phyloP scores from a whole-genome alignment of 1,140 invertebrate species.

The Cryptotermes secundus region DNA sequence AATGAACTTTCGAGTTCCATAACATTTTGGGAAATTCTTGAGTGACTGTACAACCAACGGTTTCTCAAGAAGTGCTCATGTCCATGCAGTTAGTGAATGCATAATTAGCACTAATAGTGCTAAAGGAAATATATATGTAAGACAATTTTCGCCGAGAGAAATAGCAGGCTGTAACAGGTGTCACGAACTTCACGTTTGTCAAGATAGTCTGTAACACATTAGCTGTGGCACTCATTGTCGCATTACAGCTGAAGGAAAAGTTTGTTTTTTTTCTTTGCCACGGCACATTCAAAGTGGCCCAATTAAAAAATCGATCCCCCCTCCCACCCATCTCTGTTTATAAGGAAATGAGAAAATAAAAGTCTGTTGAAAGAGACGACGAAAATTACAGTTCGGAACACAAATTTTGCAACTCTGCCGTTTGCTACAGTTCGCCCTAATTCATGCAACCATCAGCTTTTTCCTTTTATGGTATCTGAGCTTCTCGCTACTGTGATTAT shows the following conservation, averaged over 20 bases:
- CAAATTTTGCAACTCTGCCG: not conserved
- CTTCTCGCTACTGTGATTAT: too few relatives aligned
- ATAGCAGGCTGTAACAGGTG: not conserved
- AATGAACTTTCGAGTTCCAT: too few relatives aligned
- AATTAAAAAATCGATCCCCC: conserved; percentile 12
- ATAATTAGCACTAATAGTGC: too few relatives aligned
- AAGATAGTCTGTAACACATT: not conserved
- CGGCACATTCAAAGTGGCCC: not conserved
- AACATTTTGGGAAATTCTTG: too few relatives aligned
- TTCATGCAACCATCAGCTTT: too few relatives aligned
- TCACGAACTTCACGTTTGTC: not conserved
- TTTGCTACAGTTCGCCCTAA: not conserved
- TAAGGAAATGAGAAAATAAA: conserved; percentile 17
- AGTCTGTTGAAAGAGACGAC: not conserved
- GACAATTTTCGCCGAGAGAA: too few relatives aligned
- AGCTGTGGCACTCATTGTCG: not conserved
- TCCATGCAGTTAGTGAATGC: too few relatives aligned
- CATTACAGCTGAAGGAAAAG: not conserved
- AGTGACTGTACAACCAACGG: too few relatives aligned
- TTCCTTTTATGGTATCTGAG: too few relatives aligned
- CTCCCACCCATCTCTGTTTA: not conserved
- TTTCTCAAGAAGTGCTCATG: too few relatives aligned
- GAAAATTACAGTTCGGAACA: not conserved
- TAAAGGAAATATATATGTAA: too few relatives aligned
- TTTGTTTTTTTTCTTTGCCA: not conserved